Conservation (phyloP, 2,888 invertebrate genomes). For the Pristionchus arcanus region DNA sequence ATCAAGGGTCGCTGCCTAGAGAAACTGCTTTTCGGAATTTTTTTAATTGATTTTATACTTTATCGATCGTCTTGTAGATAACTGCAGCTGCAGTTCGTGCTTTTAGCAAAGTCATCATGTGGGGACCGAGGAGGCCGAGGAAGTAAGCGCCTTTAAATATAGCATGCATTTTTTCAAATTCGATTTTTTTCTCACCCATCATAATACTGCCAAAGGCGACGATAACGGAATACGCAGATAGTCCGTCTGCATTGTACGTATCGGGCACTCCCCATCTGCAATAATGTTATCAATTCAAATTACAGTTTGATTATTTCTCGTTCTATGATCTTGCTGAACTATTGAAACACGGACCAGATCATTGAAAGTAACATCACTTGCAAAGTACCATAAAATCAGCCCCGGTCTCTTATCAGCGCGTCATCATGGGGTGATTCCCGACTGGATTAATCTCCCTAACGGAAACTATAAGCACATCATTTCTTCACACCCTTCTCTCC, state of each 20-base stretch:
- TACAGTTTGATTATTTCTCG: background rate
- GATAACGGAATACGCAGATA: background rate
- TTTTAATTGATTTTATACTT: background rate
- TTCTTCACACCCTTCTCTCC: background rate
- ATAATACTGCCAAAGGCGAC: constrained; percentile 17
- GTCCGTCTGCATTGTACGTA: background rate
- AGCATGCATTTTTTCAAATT: background rate
- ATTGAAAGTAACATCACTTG: background rate
- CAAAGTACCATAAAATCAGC: background rate
- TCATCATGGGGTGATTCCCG: background rate
- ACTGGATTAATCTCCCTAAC: background rate
- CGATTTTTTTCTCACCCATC: background rate
- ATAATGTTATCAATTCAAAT: background rate
- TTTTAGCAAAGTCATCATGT: constrained; percentile 50
- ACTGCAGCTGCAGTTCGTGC: background rate
- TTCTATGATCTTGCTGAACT: too few species aligned
- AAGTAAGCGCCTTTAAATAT: background rate
- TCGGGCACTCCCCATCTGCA: background rate
- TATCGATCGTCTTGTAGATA: constrained; percentile 51
- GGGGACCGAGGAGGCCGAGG: constrained; percentile 45
- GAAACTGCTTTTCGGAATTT: background rate
- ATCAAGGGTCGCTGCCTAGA: background rate
- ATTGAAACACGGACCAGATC: too few species aligned
- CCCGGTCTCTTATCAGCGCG: background rate
- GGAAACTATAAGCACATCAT: background rate